These are phyloP conservation scores for Apteryx mantelli DNA, from an alignment of 2,113 vertebrate species.

Conservation along the genomic window DNA sequence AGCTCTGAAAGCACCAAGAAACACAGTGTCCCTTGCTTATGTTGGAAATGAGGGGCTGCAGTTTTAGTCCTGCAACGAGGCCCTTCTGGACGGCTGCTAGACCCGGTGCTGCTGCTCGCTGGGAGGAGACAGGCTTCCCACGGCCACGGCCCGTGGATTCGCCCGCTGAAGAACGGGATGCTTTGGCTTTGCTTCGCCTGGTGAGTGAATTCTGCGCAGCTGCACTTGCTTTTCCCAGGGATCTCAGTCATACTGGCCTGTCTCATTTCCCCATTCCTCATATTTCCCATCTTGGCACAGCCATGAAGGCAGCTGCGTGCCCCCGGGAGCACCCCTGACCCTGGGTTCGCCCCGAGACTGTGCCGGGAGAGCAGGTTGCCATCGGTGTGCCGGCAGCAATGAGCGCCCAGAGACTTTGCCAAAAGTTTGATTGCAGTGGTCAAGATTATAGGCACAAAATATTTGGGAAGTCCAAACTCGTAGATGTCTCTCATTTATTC, in stretches of 20 bases:
- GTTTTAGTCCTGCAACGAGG: not conserved
- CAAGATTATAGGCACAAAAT: not conserved
- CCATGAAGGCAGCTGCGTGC: not conserved
- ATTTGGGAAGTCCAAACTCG: not conserved
- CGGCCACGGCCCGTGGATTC: too few species aligned
- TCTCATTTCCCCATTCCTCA: not conserved
- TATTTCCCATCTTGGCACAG: not conserved
- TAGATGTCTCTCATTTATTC: rapidly evolving
- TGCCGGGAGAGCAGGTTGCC: not conserved
- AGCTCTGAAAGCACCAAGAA: not conserved
- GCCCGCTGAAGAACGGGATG: not conserved
- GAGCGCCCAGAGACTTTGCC: rapidly evolving
- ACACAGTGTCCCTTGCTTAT: rapidly evolving
- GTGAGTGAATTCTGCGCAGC: not conserved
- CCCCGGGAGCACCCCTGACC: not conserved
- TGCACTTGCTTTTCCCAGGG: not conserved
- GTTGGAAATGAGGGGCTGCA: not conserved
- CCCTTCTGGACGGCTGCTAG: too few species aligned
- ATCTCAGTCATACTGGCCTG: not conserved
- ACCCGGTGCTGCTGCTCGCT: not conserved
- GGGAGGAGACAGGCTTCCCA: too few species aligned
- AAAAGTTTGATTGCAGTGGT: not conserved
- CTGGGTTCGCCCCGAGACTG: not conserved
- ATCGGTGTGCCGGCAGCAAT: rapidly evolving
- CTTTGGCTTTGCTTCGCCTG: not conserved